Evolutionary conservation across 2,888 invertebrate genomes (phyloP).

Genomic region (Nysson spinosus): DNA sequence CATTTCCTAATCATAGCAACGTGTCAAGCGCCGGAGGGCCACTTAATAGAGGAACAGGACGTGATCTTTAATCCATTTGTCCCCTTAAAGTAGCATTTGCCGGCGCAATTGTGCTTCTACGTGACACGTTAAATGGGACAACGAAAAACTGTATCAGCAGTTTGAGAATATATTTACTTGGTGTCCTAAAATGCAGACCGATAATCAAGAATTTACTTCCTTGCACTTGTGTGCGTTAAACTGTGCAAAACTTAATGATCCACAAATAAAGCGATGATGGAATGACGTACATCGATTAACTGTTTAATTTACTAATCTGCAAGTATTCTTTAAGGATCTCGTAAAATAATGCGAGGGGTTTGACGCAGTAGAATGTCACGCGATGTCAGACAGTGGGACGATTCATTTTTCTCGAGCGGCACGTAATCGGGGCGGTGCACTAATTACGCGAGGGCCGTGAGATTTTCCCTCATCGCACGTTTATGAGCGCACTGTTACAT

Average conservation of each 20-base stretch:
- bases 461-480: conserved; percentile 37
- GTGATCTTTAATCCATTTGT: conserved; percentile 55
- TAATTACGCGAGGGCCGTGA: conserved; percentile 46
- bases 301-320: no score
- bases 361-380: conserved; percentile 12
- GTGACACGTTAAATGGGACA: not conserved
- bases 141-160: no score
- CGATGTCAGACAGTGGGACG: not conserved
- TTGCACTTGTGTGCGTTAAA: no score
- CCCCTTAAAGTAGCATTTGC: conserved; percentile 34
- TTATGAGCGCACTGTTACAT: conserved; percentile 35
- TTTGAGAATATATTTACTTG: no score
- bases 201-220: no score
- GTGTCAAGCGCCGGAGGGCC: conserved; percentile 34
- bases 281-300: no score
- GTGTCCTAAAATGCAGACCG: no score
- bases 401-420: conserved; percentile 28
- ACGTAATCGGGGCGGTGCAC: conserved; percentile 28
- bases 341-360: not conserved
- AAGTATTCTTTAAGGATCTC: no score
- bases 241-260: no score
- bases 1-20: conserved; percentile 38
- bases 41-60: conserved; percentile 44
- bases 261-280: no score
- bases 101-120: conserved; percentile 1